Conservation (phyloP, 2,888 invertebrate genomes). For the Lasioglossum calceatum region DNA sequence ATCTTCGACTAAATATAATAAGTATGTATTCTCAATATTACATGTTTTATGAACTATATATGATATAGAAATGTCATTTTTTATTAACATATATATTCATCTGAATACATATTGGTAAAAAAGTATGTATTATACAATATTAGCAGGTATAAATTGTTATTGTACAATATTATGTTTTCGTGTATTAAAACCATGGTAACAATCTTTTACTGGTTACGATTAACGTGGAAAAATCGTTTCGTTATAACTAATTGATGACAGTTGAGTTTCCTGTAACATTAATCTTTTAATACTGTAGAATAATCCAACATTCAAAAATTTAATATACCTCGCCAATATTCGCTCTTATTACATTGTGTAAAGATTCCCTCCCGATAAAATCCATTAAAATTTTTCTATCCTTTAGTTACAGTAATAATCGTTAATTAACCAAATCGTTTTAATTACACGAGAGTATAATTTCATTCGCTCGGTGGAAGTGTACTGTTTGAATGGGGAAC, state of each 20-base stretch:
- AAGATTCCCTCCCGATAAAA: not conserved
- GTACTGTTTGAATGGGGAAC: not conserved
- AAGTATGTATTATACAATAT: too few species aligned
- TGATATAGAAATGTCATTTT: too few species aligned
- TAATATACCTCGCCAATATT: not conserved
- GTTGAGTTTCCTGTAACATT: not conserved
- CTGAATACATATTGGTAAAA: too few species aligned
- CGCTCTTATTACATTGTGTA: not conserved
- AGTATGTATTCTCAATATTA: not conserved
- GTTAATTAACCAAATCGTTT: slow-evolving; percentile 17
- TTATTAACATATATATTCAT: too few species aligned
- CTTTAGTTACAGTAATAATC: slow-evolving; percentile 5
- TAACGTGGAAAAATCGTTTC: not conserved
- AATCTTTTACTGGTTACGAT: too few species aligned
- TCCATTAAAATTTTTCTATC: not conserved
- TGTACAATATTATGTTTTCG: too few species aligned
- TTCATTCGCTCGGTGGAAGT: not conserved
- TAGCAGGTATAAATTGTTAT: not conserved
- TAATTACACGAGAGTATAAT: not conserved
- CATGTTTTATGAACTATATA: too few species aligned
- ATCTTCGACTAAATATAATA: not conserved
- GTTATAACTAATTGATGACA: not conserved
- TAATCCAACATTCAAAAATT: not conserved
- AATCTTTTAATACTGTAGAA: not conserved
- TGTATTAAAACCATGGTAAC: too few species aligned